These are phyloP conservation scores for Dunckerocampus dactyliophorus DNA, from an alignment of 2,113 vertebrate species.

Conservation along the genomic window DNA sequence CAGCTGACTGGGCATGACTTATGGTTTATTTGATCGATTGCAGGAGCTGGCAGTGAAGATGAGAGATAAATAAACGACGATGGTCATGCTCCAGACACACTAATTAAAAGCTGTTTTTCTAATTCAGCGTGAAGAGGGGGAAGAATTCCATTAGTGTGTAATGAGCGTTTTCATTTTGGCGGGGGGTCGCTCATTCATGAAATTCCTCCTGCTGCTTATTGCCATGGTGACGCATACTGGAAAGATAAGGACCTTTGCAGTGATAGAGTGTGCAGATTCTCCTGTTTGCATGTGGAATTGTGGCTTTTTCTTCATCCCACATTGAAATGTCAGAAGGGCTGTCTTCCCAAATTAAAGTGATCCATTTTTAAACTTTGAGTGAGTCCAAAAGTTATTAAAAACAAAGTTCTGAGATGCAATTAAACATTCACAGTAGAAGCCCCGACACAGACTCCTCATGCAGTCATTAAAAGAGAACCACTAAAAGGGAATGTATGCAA, in stretches of 20 bases:
- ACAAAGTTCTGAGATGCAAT: not conserved
- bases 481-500: too few species aligned
- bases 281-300: slow-evolving; percentile 29
- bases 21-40: too few species aligned
- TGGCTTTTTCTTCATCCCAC: too few species aligned
- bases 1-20: too few species aligned
- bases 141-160: slow-evolving; percentile 54
- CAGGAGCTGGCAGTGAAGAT: slow-evolving; percentile 18
- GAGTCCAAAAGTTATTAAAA: slow-evolving; percentile 1
- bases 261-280: too few species aligned
- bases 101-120: not conserved
- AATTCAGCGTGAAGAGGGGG: not conserved
- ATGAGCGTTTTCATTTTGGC: slow-evolving; percentile 71
- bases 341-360: not conserved
- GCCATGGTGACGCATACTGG: slow-evolving; percentile 12
- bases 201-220: slow-evolving; percentile 52
- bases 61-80: too few species aligned
- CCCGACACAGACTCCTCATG: too few species aligned
- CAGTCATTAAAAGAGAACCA: too few species aligned
- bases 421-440: too few species aligned
- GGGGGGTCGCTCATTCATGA: slow-evolving; percentile 62
- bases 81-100: not conserved
- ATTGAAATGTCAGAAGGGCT: too few species aligned
- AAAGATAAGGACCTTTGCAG: too few species aligned
- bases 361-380: not conserved